Evolutionary conservation across 2,888 invertebrate species (phyloP).

Genomic region (Cephonodes hylas): DNA sequence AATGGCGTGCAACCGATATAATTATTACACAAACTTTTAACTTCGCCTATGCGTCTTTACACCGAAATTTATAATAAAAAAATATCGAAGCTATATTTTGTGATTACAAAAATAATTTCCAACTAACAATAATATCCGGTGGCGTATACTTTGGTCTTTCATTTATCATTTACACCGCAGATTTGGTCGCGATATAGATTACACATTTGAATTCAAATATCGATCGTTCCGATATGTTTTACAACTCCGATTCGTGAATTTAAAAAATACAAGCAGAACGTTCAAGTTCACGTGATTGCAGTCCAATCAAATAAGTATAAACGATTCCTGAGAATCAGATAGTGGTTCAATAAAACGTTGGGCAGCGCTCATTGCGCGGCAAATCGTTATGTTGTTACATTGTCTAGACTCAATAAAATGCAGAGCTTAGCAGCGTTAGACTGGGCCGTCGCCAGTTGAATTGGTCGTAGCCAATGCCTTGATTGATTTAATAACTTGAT

Average conservation of each 20-base stretch:
- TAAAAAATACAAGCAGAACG: neutral
- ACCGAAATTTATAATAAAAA: conserved; percentile 43
- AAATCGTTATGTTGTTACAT: conserved; percentile 53
- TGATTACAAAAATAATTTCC: conserved; percentile 48
- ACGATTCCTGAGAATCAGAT: conserved; percentile 43
- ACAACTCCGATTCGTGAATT: neutral
- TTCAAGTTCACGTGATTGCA: neutral
- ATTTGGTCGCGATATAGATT: conserved; percentile 62
- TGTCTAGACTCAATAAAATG: conserved; percentile 55
- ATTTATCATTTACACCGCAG: conserved; percentile 59
- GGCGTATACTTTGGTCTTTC: conserved; percentile 49
- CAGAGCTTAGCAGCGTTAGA: conserved; percentile 41
- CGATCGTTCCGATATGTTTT: neutral
- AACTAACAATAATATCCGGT: conserved; percentile 67
- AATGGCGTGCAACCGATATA: conserved; percentile 48
- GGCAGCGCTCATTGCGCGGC: conserved; percentile 33
- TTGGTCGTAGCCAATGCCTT: neutral
- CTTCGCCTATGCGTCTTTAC: conserved; percentile 18
- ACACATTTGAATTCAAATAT: conserved; percentile 21
- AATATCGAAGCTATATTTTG: conserved; percentile 39
- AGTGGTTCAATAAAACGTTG: conserved; percentile 34
- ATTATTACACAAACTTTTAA: conserved; percentile 49
- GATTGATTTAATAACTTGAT: too few species aligned
- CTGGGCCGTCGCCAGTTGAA: neutral
- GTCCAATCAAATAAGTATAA: conserved; percentile 28